These are phyloP conservation scores for Morus bassanus DNA, from an alignment of 2,797 vertebrate genomes.

Conservation along the genomic window DNA sequence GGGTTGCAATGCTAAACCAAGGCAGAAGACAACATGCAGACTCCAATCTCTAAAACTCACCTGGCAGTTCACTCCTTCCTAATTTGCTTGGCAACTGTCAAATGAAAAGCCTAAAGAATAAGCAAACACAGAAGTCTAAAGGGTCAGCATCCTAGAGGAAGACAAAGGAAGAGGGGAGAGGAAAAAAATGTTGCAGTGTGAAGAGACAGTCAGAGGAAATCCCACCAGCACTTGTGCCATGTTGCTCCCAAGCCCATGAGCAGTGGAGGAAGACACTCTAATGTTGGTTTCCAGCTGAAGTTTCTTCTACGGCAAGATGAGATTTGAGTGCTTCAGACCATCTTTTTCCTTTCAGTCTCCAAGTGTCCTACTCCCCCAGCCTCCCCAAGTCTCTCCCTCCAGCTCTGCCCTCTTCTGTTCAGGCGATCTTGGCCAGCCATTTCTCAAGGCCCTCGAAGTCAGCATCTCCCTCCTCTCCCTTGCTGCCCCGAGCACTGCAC, in stretches of 20 bases:
- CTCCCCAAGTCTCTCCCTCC: not conserved
- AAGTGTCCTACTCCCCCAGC: not conserved
- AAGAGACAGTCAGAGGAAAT: not conserved
- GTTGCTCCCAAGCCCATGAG: not conserved
- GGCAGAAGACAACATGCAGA: not conserved
- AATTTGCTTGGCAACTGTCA: not conserved
- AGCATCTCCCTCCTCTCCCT: slow-evolving; percentile 79
- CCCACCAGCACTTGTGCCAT: not conserved
- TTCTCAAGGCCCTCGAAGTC: slow-evolving; percentile 85
- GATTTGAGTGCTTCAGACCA: not conserved
- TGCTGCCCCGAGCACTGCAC: slow-evolving; percentile 87
- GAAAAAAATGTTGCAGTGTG: not conserved
- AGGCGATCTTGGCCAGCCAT: slow-evolving; percentile 85
- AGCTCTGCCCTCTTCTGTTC: not conserved
- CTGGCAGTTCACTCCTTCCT: not conserved
- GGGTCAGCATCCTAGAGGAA: not conserved
- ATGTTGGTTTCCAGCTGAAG: not conserved
- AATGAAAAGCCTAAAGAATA: not conserved
- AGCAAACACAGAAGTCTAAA: not conserved
- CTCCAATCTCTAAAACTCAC: not conserved
- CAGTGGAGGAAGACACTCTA: not conserved
- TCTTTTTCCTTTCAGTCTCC: not conserved
- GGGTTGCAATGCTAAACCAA: not conserved
- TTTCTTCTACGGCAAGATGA: slow-evolving; percentile 8
- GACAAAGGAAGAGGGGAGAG: not conserved